A percentile compares a stretch with the other conserved stretches of the same genome.
These are phyloP conservation scores for Megaceryle torquata DNA, from an alignment of 2,113 vertebrate genomes.

Conservation along the genomic window DNA sequence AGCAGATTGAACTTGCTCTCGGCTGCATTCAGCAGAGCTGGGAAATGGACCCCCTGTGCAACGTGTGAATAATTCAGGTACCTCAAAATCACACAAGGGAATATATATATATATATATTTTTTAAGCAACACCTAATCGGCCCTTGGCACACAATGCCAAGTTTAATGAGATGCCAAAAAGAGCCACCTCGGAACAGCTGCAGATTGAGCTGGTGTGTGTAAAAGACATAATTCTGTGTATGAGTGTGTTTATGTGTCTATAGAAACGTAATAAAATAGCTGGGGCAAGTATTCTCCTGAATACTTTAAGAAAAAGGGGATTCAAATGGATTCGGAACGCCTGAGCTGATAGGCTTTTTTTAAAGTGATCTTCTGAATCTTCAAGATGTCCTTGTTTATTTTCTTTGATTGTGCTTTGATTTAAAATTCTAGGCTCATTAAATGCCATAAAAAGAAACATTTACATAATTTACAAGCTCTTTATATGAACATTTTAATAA, in stretches of 20 bases:
- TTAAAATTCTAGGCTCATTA: conserved; percentile 60
- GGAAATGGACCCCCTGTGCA: not conserved
- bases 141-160: conserved; percentile 14
- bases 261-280: not conserved
- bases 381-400: conserved; percentile 44
- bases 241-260: not conserved
- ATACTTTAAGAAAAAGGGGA: not conserved
- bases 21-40: not conserved
- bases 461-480: conserved; percentile 30
- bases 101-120: not conserved
- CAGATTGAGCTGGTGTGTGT: not conserved
- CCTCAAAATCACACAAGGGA: conserved; percentile 14
- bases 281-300: not conserved
- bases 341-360: not conserved
- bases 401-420: conserved; percentile 67
- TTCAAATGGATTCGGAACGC: not conserved
- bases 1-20: not conserved
- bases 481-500: conserved; percentile 41
- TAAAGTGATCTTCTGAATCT: conserved; percentile 9
- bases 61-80: conserved; percentile 40
- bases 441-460: conserved; percentile 54
- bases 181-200: conserved; percentile 34
- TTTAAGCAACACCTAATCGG: conserved; percentile 8
- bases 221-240: not conserved
- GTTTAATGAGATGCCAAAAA: conserved; percentile 33